phyloP scores from a whole-genome alignment of 1,140 invertebrate genomes.

The Sinella curviseta region DNA sequence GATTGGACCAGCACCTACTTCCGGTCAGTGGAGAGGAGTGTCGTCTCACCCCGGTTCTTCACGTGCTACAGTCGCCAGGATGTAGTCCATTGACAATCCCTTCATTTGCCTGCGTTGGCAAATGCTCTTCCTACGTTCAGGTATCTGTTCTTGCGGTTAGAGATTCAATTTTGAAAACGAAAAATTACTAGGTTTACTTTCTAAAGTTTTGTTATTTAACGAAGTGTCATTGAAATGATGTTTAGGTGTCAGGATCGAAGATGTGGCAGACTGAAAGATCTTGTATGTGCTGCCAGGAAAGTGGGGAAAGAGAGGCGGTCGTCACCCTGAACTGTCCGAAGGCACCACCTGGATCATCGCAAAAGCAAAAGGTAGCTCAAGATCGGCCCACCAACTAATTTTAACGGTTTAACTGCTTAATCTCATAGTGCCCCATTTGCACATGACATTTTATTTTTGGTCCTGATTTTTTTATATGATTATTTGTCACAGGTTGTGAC shows the following conservation, averaged over 20 bases:
- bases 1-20: constrained; percentile 12
- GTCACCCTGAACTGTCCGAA: constrained; percentile 81
- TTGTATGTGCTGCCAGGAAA: constrained; percentile 92
- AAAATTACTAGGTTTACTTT: not conserved
- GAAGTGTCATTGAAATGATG: not conserved
- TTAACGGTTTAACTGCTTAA: constrained; percentile 28
- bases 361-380: constrained; percentile 76
- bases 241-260: constrained; percentile 87
- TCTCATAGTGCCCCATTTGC: not conserved
- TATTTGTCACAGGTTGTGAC: constrained; percentile 72
- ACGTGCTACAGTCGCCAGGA: constrained; percentile 85
- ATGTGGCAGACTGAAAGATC: constrained; percentile 94
- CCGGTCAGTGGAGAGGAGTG: constrained; percentile 69
- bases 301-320: constrained; percentile 84
- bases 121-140: constrained; percentile 88
- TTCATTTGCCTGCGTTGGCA: constrained; percentile 86
- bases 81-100: constrained; percentile 90
- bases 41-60: constrained; percentile 85
- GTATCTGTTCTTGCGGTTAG: constrained; percentile 58
- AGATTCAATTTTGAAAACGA: not conserved
- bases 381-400: constrained; percentile 16
- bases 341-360: constrained; percentile 78
- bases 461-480: not conserved
- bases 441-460: constrained; percentile 22
- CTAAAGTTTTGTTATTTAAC: not conserved